These are phyloP conservation scores for Himalopsyche anomala DNA, from an alignment of 2,888 invertebrate genomes.

Conservation along the genomic window DNA sequence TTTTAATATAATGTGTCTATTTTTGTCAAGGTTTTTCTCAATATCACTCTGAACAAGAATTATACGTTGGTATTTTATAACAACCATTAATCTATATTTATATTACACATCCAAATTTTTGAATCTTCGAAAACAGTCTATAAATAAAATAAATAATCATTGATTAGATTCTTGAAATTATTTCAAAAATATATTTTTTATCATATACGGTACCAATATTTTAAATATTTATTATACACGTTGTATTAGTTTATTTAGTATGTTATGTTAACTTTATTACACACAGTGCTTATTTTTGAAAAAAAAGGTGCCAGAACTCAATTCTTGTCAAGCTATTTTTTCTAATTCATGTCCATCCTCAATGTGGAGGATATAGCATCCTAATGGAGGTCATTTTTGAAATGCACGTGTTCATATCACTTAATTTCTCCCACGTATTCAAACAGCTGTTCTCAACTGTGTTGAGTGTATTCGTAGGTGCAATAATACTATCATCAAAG, in stretches of 20 bases:
- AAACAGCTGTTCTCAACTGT: conserved; percentile 26
- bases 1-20: background rate
- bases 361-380: too few species aligned
- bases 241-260: too few species aligned
- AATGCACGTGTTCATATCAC: background rate
- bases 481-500: conserved; percentile 3
- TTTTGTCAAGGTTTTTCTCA: conserved; percentile 8
- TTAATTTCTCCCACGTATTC: background rate
- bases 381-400: background rate
- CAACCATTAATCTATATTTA: background rate
- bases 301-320: too few species aligned
- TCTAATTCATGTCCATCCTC: too few species aligned
- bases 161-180: too few species aligned
- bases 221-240: too few species aligned
- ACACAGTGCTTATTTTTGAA: too few species aligned
- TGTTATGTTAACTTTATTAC: too few species aligned
- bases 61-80: conserved; percentile 14
- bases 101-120: background rate
- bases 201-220: too few species aligned
- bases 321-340: too few species aligned
- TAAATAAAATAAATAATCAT: too few species aligned
- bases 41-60: background rate
- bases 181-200: too few species aligned
- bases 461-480: background rate
- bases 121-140: background rate